Conservation (phyloP, 2,113 vertebrate species). For the Thymallus thymallus region DNA sequence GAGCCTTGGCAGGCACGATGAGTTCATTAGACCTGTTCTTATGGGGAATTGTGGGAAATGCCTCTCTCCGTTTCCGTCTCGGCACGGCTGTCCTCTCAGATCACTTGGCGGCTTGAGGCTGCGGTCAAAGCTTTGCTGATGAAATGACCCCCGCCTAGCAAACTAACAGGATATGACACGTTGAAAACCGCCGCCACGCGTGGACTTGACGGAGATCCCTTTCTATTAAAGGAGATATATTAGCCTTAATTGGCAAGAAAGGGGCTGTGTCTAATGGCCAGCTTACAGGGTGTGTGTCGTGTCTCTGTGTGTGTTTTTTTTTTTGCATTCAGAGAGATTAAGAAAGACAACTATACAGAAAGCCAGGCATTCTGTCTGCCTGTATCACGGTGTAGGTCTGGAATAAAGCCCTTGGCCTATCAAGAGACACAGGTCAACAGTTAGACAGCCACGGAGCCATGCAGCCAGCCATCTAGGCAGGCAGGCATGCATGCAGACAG, state of each 20-base stretch:
- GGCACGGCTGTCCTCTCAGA: slow-evolving; percentile 56
- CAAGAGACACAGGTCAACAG: not conserved
- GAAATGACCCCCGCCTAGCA: not conserved
- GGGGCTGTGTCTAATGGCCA: slow-evolving; percentile 40
- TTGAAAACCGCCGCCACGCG: slow-evolving; percentile 10
- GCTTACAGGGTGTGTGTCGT: slow-evolving; percentile 7
- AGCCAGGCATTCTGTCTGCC: not conserved
- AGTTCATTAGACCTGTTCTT: slow-evolving; percentile 61
- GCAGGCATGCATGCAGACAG: not conserved
- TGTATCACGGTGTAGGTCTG: too few species aligned
- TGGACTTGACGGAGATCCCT: slow-evolving; percentile 27
- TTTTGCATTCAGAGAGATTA: not conserved
- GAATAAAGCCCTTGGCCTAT: too few species aligned
- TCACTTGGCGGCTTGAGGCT: slow-evolving; percentile 35
- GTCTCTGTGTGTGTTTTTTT: slow-evolving; percentile 12
- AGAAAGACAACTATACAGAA: not conserved
- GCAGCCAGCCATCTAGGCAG: not conserved
- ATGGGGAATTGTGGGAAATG: slow-evolving; percentile 55
- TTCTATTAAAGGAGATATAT: slow-evolving; percentile 36
- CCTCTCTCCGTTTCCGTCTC: slow-evolving; percentile 44
- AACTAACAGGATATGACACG: slow-evolving; percentile 52
- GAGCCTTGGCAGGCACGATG: slow-evolving; percentile 55
- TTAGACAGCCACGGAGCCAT: not conserved
- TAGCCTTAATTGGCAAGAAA: slow-evolving; percentile 48
- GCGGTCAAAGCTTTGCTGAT: not conserved